A percentile compares a stretch with the other conserved stretches of the same genome.
phyloP scores from a whole-genome alignment of 1,140 invertebrate species.

The Cydia strobilella region DNA sequence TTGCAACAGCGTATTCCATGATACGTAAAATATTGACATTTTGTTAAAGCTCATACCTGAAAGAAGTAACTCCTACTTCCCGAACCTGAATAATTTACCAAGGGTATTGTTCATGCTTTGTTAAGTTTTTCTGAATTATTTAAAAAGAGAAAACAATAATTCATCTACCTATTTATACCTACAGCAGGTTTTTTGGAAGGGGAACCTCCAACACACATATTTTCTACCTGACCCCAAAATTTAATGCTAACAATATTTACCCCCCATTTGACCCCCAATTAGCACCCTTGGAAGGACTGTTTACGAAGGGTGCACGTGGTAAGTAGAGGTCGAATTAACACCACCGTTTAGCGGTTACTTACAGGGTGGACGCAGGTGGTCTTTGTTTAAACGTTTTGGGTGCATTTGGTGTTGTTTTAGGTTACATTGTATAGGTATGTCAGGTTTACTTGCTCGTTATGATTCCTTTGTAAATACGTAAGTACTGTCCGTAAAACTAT shows the following conservation, averaged over 20 bases:
- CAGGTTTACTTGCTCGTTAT: not conserved
- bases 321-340: conserved; percentile 56
- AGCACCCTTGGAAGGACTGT: conserved; percentile 23
- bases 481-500: not conserved
- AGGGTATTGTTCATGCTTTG: no score
- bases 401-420: conserved; percentile 32
- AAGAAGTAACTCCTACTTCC: no score
- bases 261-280: conserved; percentile 22
- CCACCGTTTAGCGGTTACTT: conserved; percentile 56
- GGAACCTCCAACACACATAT: not conserved
- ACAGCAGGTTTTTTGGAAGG: not conserved
- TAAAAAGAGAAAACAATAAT: no score
- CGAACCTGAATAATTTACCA: no score
- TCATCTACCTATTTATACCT: no score
- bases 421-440: conserved; percentile 9
- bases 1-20: no score
- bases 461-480: conserved; percentile 4
- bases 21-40: no score
- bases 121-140: no score
- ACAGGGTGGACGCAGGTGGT: conserved; percentile 61
- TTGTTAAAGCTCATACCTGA: no score
- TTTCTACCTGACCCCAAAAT: not conserved
- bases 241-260: conserved; percentile 26
- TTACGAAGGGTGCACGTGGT: conserved; percentile 47
- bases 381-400: conserved; percentile 58